phyloP scores from a whole-genome alignment of 1,140 invertebrate species.

The Bicyclus anynana region DNA sequence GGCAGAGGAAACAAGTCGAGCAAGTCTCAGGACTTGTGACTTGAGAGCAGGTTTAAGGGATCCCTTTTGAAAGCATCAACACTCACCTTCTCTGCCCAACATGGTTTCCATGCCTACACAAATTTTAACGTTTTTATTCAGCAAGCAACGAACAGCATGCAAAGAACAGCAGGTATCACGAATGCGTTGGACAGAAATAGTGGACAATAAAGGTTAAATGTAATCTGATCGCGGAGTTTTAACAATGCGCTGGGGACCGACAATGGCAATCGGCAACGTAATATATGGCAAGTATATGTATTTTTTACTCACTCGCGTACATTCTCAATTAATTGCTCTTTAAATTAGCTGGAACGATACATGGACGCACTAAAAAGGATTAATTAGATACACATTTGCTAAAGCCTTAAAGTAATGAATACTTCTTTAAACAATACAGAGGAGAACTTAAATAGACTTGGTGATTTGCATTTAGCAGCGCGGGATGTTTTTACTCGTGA shows the following conservation, averaged over 20 bases:
- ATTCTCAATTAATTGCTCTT: slow-evolving; percentile 27
- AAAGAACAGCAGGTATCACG: slow-evolving; percentile 14
- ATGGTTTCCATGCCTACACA: no score
- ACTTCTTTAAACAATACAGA: not conserved
- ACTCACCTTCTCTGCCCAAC: no score
- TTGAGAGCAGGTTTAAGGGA: no score
- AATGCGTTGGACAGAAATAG: slow-evolving; percentile 35
- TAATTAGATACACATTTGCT: slow-evolving; percentile 13
- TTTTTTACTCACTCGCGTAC: slow-evolving; percentile 36
- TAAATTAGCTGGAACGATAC: slow-evolving; percentile 31
- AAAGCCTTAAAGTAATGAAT: not conserved
- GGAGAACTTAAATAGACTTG: not conserved
- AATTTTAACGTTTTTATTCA: no score
- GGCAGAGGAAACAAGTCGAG: no score
- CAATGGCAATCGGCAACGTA: slow-evolving; percentile 36
- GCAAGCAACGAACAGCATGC: no score
- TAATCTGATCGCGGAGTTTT: slow-evolving; percentile 53
- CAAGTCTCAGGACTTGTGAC: no score
- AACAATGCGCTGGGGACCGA: slow-evolving; percentile 50
- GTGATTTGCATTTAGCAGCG: not conserved
- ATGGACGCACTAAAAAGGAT: slow-evolving; percentile 16
- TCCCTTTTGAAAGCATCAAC: no score
- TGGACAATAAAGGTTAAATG: slow-evolving; percentile 57
- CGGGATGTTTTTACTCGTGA: no score
- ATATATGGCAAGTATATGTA: not conserved